These are phyloP conservation scores for Sabellastarte sp. DNA, from an alignment of 2,888 invertebrate species.

Conservation along the genomic window DNA sequence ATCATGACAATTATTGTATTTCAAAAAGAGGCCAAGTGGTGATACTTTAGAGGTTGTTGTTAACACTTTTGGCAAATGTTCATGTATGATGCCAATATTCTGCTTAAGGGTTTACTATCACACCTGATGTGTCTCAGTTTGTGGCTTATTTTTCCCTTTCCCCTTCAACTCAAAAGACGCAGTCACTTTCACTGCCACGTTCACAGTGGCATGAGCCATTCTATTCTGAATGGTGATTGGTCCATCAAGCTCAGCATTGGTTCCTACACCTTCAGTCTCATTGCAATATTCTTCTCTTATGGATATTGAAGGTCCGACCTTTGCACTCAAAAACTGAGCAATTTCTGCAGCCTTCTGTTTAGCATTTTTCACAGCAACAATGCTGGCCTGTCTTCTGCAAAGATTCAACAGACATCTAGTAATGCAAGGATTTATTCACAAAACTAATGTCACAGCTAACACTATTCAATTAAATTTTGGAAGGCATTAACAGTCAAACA, in stretches of 20 bases:
- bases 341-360: constrained; percentile 53
- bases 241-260: constrained; percentile 33
- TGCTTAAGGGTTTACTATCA: too few relatives aligned
- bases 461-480: too few relatives aligned
- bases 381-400: constrained; percentile 47
- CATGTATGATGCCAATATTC: too few relatives aligned
- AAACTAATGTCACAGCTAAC: too few relatives aligned
- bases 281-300: constrained; percentile 44
- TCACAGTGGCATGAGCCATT: constrained; percentile 40
- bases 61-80: too few relatives aligned
- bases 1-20: too few relatives aligned
- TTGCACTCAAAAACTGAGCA: constrained; percentile 44
- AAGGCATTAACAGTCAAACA: too few relatives aligned
- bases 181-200: constrained; percentile 42
- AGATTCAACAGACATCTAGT: too few relatives aligned
- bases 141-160: constrained; percentile 39
- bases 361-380: constrained; percentile 50
- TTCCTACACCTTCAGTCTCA: constrained; percentile 40
- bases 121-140: too few relatives aligned
- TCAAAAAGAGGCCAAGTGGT: too few relatives aligned
- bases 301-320: constrained; percentile 41
- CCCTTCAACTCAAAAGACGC: constrained; percentile 48
- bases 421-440: too few relatives aligned
- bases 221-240: constrained; percentile 41
- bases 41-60: too few relatives aligned